These are phyloP conservation scores for Mycetomoellerius zeteki DNA, from an alignment of 1,140 invertebrate species.

Conservation along the genomic window DNA sequence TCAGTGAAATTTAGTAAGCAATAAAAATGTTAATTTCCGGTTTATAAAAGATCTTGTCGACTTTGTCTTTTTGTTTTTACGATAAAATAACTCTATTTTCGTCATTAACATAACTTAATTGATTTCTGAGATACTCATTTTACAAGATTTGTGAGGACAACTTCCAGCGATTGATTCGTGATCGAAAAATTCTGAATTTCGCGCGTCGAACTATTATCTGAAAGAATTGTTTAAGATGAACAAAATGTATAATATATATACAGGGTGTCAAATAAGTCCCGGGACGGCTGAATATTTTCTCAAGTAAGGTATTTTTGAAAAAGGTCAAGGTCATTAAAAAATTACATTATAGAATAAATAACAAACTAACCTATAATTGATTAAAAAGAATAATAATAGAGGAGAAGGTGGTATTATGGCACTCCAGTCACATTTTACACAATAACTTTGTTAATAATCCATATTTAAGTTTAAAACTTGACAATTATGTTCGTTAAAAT, in stretches of 20 bases:
- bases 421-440: too few relatives aligned
- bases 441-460: too few relatives aligned
- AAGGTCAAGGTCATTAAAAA: too few relatives aligned
- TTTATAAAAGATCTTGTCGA: neutral
- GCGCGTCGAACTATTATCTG: neutral
- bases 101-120: slow-evolving; percentile 26
- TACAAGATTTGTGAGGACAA: neutral
- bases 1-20: neutral
- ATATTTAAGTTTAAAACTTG: too few relatives aligned
- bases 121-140: slow-evolving; percentile 15
- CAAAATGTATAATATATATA: too few relatives aligned
- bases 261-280: too few relatives aligned
- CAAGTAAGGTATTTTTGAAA: too few relatives aligned
- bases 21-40: neutral
- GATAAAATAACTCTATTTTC: neutral
- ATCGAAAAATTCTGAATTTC: neutral
- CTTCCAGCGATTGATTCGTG: neutral
- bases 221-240: neutral
- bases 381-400: too few relatives aligned
- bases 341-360: neutral
- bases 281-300: too few relatives aligned
- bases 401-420: too few relatives aligned
- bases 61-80: neutral
- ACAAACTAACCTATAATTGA: too few relatives aligned
- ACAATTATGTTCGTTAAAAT: too few relatives aligned